Percentiles rank a stretch among this genome's conserved stretches.
phyloP scores from a whole-genome alignment of 2,113 vertebrate genomes.

The Vulpes vulpes region DNA sequence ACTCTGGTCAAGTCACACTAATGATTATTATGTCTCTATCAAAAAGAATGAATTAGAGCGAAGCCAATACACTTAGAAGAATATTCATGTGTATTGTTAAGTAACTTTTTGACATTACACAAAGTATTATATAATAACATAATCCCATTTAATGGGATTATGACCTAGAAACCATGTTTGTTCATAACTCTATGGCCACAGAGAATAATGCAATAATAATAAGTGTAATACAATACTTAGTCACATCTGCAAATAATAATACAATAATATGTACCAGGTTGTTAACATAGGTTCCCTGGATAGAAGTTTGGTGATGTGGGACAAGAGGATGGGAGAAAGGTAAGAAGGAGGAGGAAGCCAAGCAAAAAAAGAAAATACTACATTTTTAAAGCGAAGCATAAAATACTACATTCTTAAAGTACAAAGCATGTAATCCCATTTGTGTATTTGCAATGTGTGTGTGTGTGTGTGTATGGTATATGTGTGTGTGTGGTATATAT shows the following conservation, averaged over 20 bases:
- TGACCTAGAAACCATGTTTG: neutral
- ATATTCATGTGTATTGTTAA: neutral
- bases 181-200: neutral
- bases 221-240: no score
- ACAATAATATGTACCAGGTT: neutral
- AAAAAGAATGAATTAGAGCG: neutral
- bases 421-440: neutral
- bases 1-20: neutral
- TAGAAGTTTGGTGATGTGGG: neutral
- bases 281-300: neutral
- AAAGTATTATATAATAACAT: neutral
- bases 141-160: neutral
- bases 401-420: neutral
- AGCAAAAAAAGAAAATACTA: neutral
- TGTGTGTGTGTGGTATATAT: neutral
- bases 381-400: neutral
- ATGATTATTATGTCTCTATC: neutral
- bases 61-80: neutral
- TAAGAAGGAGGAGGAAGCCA: neutral
- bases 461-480: rapidly evolving
- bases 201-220: neutral
- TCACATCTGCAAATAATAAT: neutral
- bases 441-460: neutral
- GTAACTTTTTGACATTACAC: neutral
- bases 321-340: neutral